phyloP scores from a whole-genome alignment of 2,888 invertebrate species.

The Ormyrus labotus region DNA sequence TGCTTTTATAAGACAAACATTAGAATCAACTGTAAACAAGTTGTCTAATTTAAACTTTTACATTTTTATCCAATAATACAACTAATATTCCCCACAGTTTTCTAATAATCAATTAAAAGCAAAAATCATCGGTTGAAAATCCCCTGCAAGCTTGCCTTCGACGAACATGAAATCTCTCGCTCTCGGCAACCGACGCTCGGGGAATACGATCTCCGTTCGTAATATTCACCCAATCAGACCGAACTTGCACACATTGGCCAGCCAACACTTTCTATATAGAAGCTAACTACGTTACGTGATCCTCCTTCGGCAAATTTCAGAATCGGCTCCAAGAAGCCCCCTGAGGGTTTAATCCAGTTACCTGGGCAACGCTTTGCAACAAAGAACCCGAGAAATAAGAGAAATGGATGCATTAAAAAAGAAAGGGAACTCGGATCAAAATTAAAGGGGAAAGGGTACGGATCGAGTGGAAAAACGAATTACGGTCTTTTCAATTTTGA shows the following conservation, averaged over 20 bases:
- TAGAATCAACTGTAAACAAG: no score
- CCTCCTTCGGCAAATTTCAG: conserved; percentile 47
- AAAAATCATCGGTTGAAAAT: not conserved
- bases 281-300: conserved; percentile 58
- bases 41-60: no score
- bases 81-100: no score
- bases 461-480: not conserved
- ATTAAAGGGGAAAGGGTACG: not conserved
- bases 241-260: conserved; percentile 15
- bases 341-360: conserved; percentile 60
- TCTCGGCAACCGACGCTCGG: conserved; percentile 12
- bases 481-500: no score
- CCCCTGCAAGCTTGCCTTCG: not conserved
- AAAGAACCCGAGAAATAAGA: not conserved
- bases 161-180: not conserved
- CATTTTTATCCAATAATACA: no score
- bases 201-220: conserved; percentile 37
- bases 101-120: no score
- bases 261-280: conserved; percentile 6
- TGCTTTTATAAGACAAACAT: no score
- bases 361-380: conserved; percentile 56
- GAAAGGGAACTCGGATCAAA: not conserved
- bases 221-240: conserved; percentile 31
- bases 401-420: not conserved
- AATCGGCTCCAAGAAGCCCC: conserved; percentile 58